These are phyloP conservation scores for Neolamprologus fasciatus DNA, from an alignment of 2,113 vertebrate species.

Conservation along the genomic window DNA sequence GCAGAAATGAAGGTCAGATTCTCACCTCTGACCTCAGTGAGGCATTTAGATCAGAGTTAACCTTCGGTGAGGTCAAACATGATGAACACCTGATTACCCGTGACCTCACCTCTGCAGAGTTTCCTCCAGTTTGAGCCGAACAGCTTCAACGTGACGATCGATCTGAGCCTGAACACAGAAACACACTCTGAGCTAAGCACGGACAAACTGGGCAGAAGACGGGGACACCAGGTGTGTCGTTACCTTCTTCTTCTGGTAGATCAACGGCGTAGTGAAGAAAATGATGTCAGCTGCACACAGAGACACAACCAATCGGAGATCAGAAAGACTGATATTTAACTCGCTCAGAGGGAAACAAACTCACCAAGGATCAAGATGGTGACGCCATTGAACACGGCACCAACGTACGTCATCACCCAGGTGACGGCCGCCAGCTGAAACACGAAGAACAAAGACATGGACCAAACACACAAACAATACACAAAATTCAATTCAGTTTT, in stretches of 20 bases:
- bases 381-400: conserved; percentile 82
- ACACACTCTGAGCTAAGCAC: background rate
- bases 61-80: background rate
- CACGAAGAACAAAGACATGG: background rate
- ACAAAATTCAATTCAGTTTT: background rate
- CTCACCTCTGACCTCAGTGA: background rate
- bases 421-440: conserved; percentile 79
- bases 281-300: conserved; percentile 62
- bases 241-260: conserved; percentile 82
- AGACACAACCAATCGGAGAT: background rate
- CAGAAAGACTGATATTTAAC: background rate
- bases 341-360: background rate
- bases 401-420: conserved; percentile 84
- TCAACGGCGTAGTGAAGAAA: conserved; percentile 68
- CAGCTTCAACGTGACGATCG: background rate
- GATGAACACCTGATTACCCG: background rate
- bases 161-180: conserved; percentile 25
- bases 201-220: background rate
- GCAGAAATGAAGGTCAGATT: background rate
- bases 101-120: conserved; percentile 54
- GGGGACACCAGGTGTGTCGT: background rate
- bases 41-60: background rate
- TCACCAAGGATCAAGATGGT: conserved; percentile 83
- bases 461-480: background rate
- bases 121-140: conserved; percentile 5